Base-by-base conservation (phyloP, 2,113 vertebrate species). In the Nothocercus nigrocapillus region DNA sequence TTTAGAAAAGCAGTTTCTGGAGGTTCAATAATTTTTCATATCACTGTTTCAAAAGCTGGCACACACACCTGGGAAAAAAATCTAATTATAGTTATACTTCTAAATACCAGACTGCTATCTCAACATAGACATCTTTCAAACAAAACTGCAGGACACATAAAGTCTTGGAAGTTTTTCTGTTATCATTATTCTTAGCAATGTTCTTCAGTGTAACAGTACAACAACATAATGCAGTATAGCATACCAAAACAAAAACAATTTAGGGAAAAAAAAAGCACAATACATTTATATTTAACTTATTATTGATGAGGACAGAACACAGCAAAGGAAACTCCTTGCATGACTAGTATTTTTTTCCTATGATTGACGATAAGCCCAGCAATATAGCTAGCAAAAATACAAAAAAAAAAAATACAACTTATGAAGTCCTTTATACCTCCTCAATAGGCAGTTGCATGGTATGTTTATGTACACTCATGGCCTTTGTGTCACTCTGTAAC, bases 1-100 rank as follows among this genome's bases (percentile, higher is more conserved):
- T 92, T 94, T 47, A 90, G 69, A 95, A 93, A 88, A 63, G 36
- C 63, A 81, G 80, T 47, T 95, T 94, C 78, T 79, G 30, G 34
- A 58, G 30, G 73, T 69, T 90, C 73, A 90, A 63, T 90, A 85
- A 84, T 85, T 72, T 84, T 68, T 61, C 40, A 40, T 66, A 95
- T 59, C 58, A 72, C 28, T 91, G 62, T 67, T 70, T 91, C 68
- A 83, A 85, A 93, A 86, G 44, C 47, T 93, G 69, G 53, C 47
- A 81, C 25, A 69, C 17, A 66, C 9, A 89, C 82, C 44, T 61
- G 38, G 25, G 83, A 89, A 95, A 89, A 91, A 89, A 49, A 49
- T 74, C 73, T 92, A 74, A 95, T 85, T 91, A 88, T 36, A 36
- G 53, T 56, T 44, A 47, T 36, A 84, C 58, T 94, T 89, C 54